Conservation (phyloP, 2,888 invertebrate species). For the Eretmocerus hayati region DNA sequence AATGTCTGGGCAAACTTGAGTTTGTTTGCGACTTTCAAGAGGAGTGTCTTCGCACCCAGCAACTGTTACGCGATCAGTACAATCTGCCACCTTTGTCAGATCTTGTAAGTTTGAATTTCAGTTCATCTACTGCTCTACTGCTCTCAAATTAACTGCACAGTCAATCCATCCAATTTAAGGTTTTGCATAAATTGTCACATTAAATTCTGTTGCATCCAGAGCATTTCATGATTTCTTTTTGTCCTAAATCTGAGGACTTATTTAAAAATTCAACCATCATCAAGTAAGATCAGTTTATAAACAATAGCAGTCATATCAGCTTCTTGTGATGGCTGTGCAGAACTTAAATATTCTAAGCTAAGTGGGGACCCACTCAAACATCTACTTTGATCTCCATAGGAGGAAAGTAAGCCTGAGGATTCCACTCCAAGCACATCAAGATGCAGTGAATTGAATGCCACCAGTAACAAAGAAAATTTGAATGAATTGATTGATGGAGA, state of each 20-base stretch:
- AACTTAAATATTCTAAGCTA: constrained; percentile 2
- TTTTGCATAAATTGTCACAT: too few species aligned
- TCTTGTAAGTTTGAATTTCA: constrained; percentile 37
- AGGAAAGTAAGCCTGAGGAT: constrained; percentile 32
- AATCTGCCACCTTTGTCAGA: constrained; percentile 41
- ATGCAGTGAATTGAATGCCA: constrained; percentile 6
- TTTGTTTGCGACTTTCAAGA: constrained; percentile 47
- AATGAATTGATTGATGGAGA: constrained; percentile 6
- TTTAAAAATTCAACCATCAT: too few species aligned
- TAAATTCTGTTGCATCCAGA: too few species aligned
- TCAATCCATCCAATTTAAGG: too few species aligned
- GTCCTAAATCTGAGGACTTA: too few species aligned
- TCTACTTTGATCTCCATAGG: constrained; percentile 31
- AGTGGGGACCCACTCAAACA: background rate
- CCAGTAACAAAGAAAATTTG: background rate
- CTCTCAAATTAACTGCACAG: constrained; percentile 15
- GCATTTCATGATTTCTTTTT: too few species aligned
- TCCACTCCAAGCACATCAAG: constrained; percentile 31
- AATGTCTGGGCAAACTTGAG: constrained; percentile 46
- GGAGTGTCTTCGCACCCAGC: constrained; percentile 46
- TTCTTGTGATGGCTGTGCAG: constrained; percentile 7
- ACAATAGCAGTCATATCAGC: background rate
- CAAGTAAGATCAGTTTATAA: background rate
- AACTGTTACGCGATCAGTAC: constrained; percentile 42
- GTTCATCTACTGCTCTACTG: constrained; percentile 29